Evolutionary conservation across 53 echinoderm and acorn worm genomes (phyloP), one percentile per base, ranked within the genome.

Genomic region (Holothuria scabra): DNA sequence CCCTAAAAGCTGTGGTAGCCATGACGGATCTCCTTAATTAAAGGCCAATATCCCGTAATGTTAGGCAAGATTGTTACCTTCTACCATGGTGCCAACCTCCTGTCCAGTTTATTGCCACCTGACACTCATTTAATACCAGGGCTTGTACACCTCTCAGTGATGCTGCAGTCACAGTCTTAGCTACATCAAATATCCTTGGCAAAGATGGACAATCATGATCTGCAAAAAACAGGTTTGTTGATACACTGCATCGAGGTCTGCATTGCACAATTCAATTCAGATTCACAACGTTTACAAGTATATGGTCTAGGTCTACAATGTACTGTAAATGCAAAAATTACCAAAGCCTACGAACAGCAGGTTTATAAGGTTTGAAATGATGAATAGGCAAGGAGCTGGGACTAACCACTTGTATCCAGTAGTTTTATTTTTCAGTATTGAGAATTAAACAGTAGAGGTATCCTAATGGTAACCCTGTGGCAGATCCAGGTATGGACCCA

Each of bases 1-100:
- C n/a, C n/a, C n/a, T n/a, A n/a, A n/a, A n/a, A n/a, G n/a, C n/a
- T n/a, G n/a, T n/a, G n/a, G n/a, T n/a, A n/a, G n/a, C n/a, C n/a
- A n/a, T n/a, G n/a, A n/a, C n/a, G n/a, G n/a, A n/a, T n/a, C n/a
- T n/a, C n/a, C n/a, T n/a, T n/a, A n/a, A n/a, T n/a, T n/a, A n/a
- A n/a, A n/a, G n/a, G n/a, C n/a, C n/a, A n/a, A n/a, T n/a, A n/a
- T n/a, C n/a, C n/a, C n/a, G n/a, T 6, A 41, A 41, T 8, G 41
- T 8, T 14, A 52, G 52, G 18, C 14, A 1, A 16, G 14, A 8
- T 52, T 52, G 3, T 38, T 85, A 95, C 95, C 95, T 89, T 78
- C 85, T 95, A 31, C 91, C 91, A 71, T 95, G 95, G 63, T 95
- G 95, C 95, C 95, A 95, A 35, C 95, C 95, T 1, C 95, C 95